Percentiles rank a stretch among this genome's conserved stretches.
Evolutionary conservation across 1,140 invertebrate genomes (phyloP).

Genomic region (Panagrolaimus sp.): DNA sequence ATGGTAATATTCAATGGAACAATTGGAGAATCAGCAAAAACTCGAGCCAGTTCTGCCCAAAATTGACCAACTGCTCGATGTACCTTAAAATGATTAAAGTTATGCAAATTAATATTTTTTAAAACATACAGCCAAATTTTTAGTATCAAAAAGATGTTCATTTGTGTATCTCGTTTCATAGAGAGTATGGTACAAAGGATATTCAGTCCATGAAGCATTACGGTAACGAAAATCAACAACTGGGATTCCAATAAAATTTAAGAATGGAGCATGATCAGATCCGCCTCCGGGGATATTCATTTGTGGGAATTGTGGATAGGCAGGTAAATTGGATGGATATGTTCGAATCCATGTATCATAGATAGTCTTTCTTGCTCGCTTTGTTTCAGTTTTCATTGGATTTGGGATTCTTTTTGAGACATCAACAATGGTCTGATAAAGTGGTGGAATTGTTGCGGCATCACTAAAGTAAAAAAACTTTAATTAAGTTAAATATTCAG

Average conservation of each 20-base stretch:
- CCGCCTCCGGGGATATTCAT: constrained; percentile 57
- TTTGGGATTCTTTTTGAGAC: constrained; percentile 50
- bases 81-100: too few relatives aligned
- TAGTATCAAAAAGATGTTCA: constrained; percentile 59
- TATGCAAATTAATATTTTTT: too few relatives aligned
- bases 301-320: constrained; percentile 34
- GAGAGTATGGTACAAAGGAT: constrained; percentile 62
- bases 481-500: background rate
- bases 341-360: constrained; percentile 52
- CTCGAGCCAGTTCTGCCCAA: constrained; percentile 57
- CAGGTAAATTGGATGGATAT: background rate
- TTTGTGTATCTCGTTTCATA: constrained; percentile 62
- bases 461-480: constrained; percentile 29
- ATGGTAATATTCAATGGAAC: constrained; percentile 59
- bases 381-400: constrained; percentile 45
- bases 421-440: constrained; percentile 45
- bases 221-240: constrained; percentile 53
- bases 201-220: constrained; percentile 36
- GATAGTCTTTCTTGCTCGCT: constrained; percentile 45
- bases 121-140: constrained; percentile 48
- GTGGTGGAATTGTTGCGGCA: constrained; percentile 45
- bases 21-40: constrained; percentile 60
- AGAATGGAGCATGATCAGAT: constrained; percentile 60
- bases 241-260: constrained; percentile 57
- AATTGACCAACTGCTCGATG: constrained; percentile 59